Evolutionary conservation across 2,113 vertebrate species (phyloP).

Genomic region (Stigmatopora argus): DNA sequence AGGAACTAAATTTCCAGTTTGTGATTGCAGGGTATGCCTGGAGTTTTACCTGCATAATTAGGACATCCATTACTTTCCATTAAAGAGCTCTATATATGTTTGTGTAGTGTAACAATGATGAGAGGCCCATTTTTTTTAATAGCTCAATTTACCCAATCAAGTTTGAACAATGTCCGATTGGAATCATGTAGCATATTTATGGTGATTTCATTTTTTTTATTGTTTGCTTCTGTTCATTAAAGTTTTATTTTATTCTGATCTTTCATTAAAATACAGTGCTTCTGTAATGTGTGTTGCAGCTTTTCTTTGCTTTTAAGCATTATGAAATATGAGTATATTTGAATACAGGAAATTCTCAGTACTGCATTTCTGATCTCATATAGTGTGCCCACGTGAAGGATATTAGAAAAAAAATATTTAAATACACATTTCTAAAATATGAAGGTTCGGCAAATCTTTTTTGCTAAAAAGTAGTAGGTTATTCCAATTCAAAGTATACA

Average conservation of each 20-base stretch:
- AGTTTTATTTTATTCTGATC: slow-evolving; percentile 61
- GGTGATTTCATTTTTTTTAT: slow-evolving; percentile 48
- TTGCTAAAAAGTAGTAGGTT: neutral
- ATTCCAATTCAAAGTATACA: slow-evolving; percentile 9
- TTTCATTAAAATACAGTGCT: slow-evolving; percentile 63
- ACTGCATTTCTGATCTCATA: neutral
- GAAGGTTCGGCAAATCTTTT: neutral
- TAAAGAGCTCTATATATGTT: slow-evolving; percentile 41
- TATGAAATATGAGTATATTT: neutral
- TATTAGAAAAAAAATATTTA: neutral
- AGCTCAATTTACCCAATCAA: slow-evolving; percentile 48
- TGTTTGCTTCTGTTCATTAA: slow-evolving; percentile 64
- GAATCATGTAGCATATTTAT: slow-evolving; percentile 67
- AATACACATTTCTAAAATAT: neutral
- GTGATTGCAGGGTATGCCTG: slow-evolving; percentile 6
- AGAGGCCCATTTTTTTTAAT: slow-evolving; percentile 31
- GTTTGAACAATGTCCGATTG: slow-evolving; percentile 53
- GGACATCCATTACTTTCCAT: slow-evolving; percentile 34
- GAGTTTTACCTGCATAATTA: slow-evolving; percentile 45
- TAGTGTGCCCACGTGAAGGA: neutral
- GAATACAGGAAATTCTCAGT: neutral
- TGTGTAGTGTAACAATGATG: slow-evolving; percentile 47
- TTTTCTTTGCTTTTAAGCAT: slow-evolving; percentile 3
- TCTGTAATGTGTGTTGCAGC: slow-evolving; percentile 12
- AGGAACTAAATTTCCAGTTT: neutral